A percentile compares a stretch with the other conserved stretches of the same genome.
phyloP scores from a whole-genome alignment of 2,113 vertebrate species.

The Actinemys pallida region DNA sequence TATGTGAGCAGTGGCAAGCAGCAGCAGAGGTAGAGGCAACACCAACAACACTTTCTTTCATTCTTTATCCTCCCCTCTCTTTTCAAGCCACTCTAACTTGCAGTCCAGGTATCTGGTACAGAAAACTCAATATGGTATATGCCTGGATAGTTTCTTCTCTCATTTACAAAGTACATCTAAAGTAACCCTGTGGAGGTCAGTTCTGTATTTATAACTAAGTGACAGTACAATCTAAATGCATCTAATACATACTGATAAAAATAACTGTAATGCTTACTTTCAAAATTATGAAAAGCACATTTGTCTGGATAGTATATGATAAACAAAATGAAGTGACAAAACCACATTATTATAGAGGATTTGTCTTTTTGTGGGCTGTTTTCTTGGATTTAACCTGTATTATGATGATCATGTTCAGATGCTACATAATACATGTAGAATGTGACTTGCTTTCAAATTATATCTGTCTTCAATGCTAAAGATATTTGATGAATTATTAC shows the following conservation, averaged over 20 bases:
- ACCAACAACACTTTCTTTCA: neutral
- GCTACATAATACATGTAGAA: neutral
- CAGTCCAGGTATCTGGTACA: neutral
- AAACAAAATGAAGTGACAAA: conserved; percentile 21
- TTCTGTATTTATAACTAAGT: neutral
- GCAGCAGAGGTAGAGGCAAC: neutral
- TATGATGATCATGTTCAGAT: conserved; percentile 31
- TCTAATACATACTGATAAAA: neutral
- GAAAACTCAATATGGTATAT: neutral
- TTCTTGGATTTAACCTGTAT: conserved; percentile 43
- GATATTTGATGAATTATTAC: conserved; percentile 18
- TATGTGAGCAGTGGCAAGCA: too few species aligned
- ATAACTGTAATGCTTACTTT: conserved; percentile 5
- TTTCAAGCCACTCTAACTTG: neutral
- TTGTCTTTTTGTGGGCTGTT: conserved; percentile 31
- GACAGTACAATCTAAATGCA: neutral
- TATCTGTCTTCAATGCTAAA: neutral
- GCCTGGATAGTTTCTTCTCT: neutral
- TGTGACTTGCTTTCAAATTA: conserved; percentile 7
- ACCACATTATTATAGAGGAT: conserved; percentile 10
- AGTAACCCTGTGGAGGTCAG: neutral
- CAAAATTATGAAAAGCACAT: conserved; percentile 1
- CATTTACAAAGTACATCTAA: neutral
- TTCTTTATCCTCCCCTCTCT: neutral
- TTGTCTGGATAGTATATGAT: neutral